Evolutionary conservation across 2,888 invertebrate species (phyloP).

Genomic region (Trissoscelio sp.): DNA sequence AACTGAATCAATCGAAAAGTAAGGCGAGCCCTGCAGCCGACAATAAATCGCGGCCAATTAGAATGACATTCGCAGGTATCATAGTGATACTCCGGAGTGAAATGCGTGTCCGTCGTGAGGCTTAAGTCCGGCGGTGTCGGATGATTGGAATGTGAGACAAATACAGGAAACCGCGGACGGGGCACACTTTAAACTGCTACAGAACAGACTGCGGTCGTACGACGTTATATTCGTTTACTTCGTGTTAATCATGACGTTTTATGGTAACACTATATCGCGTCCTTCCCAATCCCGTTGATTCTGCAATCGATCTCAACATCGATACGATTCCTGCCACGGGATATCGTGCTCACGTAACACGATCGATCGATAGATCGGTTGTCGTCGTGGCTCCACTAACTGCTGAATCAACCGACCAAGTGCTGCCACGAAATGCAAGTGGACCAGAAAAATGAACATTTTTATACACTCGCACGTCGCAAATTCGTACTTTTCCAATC

Average conservation of each 20-base stretch:
- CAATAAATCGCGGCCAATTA: constrained; percentile 51
- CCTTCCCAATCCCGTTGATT: constrained; percentile 72
- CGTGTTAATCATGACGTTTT: constrained; percentile 83
- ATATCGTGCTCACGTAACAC: constrained; percentile 69
- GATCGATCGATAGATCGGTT: constrained; percentile 71
- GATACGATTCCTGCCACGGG: constrained; percentile 73
- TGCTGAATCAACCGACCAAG: constrained; percentile 52
- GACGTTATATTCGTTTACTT: constrained; percentile 83
- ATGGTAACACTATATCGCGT: constrained; percentile 80
- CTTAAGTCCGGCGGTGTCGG: constrained; percentile 55
- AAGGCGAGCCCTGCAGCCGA: neutral
- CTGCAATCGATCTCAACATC: constrained; percentile 82
- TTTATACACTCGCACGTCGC: constrained; percentile 44
- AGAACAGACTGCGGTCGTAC: constrained; percentile 81
- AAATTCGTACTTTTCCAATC: no score
- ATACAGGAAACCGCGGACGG: constrained; percentile 74
- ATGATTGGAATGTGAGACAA: constrained; percentile 70
- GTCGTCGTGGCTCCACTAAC: constrained; percentile 63
- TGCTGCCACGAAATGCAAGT: constrained; percentile 62
- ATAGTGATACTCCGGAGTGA: constrained; percentile 40
- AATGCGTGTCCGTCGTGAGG: constrained; percentile 53
- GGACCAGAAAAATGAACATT: constrained; percentile 63
- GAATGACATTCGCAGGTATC: constrained; percentile 49
- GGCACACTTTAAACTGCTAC: constrained; percentile 79
- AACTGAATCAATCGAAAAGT: neutral